phyloP scores from a whole-genome alignment of 2,888 invertebrate species.

The Chydorus sphaericus region DNA sequence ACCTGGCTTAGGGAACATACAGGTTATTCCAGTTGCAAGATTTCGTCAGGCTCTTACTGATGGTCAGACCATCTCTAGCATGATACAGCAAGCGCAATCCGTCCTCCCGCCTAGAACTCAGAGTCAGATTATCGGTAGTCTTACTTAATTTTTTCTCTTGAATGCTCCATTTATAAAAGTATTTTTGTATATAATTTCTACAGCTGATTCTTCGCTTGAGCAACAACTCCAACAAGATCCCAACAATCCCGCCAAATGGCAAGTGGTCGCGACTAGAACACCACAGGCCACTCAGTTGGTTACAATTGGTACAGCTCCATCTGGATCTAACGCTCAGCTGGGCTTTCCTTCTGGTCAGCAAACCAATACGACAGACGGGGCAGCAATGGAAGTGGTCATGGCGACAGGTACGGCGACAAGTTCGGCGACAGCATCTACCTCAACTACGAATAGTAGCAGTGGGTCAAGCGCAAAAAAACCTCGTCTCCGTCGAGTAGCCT shows the following conservation, averaged over 20 bases:
- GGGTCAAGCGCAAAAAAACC: slow-evolving; percentile 28
- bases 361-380: slow-evolving; percentile 9
- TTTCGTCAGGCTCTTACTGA: slow-evolving; percentile 25
- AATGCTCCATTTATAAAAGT: neutral
- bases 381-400: slow-evolving; percentile 9
- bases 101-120: slow-evolving; percentile 26
- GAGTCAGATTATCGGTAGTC: slow-evolving; percentile 27
- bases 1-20: slow-evolving; percentile 65
- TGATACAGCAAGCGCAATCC: slow-evolving; percentile 20
- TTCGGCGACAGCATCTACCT: slow-evolving; percentile 8
- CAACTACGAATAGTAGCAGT: slow-evolving; percentile 13
- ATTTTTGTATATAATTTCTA: neutral
- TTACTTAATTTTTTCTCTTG: neutral
- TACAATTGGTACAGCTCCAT: slow-evolving; percentile 16
- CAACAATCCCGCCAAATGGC: slow-evolving; percentile 71
- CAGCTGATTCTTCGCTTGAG: slow-evolving; percentile 20
- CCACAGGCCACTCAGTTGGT: slow-evolving; percentile 19
- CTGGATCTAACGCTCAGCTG: neutral
- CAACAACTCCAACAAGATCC: slow-evolving; percentile 69
- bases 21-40: slow-evolving; percentile 55
- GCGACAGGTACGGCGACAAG: too few species aligned
- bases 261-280: slow-evolving; percentile 39
- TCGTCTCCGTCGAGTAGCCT: slow-evolving; percentile 73
- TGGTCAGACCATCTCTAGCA: slow-evolving; percentile 17
- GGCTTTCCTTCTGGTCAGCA: too few species aligned